Evolutionary conservation across 2,888 invertebrate species (phyloP), one percentile per base, ranked within the genome.

Genomic region (Sipha maydis): DNA sequence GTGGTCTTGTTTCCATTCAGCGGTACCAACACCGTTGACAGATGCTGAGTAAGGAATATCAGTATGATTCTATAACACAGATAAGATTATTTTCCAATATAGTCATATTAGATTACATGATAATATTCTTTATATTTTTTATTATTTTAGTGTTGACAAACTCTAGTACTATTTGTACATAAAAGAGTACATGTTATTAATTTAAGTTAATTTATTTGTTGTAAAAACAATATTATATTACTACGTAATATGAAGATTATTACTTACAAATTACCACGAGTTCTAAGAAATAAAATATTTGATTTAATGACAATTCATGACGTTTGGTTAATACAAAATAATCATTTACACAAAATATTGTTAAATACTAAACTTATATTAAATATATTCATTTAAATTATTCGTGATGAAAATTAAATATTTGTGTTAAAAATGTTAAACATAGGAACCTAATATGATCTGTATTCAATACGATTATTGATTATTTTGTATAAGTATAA

Each of bases 1-100:
- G 3, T 94, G 94, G 91, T 95, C 95, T 89, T 95, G 94, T 90
- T 95, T 93, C 95, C 95, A 95, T 19, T 94, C 95, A 8, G 93
- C 92, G 25, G 89, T 85, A 14, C 84, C 75, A 17, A 84, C 41
- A 25, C 85, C 82, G 38, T 89, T 89, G 25, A 71, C 41, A 3
- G 89, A 0, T 11, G 77, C 83, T 28, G 89, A 79, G 69, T 89
- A 89, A 69, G 85, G 67, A 11, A 86, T 56, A 69, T 89, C 89
- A 3, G 88, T 69, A 14, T 85, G 77, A 17, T 77, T 89, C 89
- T 89, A 54, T 21, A 77, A 82, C 8, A 86, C 28, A 54, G 1
- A 25, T 1, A 17, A 14, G 34, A 17, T 25, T 9, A 25, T 34
- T 54, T 48, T 75, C 25, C 21, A 54, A 19, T 77, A 77, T 54